Evolutionary conservation across 1,140 invertebrate species (phyloP).

Genomic region (Drosophila jambulina): DNA sequence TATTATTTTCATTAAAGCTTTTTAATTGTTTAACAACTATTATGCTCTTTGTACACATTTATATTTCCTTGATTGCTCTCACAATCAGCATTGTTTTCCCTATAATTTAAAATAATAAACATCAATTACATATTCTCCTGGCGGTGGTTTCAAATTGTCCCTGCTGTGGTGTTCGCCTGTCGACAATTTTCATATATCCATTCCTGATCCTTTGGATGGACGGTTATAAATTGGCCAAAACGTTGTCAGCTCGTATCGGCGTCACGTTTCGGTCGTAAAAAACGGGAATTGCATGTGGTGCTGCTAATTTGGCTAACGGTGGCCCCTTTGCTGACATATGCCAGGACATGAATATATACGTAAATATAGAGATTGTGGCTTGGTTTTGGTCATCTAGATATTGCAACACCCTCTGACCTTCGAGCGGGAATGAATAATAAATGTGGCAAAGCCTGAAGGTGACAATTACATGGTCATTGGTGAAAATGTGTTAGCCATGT

Average conservation of each 20-base stretch:
- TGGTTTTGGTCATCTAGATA: constrained; percentile 21
- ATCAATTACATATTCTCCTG: constrained; percentile 17
- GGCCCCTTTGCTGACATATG: constrained; percentile 27
- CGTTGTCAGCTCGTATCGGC: constrained; percentile 31
- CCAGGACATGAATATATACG: constrained; percentile 6
- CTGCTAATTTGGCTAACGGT: constrained; percentile 48
- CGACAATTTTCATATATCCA: constrained; percentile 2
- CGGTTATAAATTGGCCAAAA: constrained; percentile 27
- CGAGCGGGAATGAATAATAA: constrained; percentile 20
- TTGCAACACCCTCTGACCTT: constrained; percentile 18
- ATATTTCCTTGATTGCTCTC: not conserved
- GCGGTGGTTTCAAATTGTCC: constrained; percentile 1
- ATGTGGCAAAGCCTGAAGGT: constrained; percentile 14
- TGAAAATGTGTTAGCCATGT: constrained; percentile 7
- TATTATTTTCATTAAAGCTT: not conserved
- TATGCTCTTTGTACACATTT: not conserved
- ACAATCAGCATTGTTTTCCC: not conserved
- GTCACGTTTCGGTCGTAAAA: constrained; percentile 55
- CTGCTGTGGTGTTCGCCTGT: not conserved
- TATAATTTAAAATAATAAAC: constrained; percentile 21
- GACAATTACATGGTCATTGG: constrained; percentile 24
- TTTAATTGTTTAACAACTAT: not conserved
- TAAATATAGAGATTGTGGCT: constrained; percentile 10
- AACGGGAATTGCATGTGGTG: constrained; percentile 45
- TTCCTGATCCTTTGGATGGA: constrained; percentile 5